A percentile compares a stretch with the other conserved stretches of the same genome.
These are phyloP conservation scores for Volucella bombylans DNA, from an alignment of 2,888 invertebrate species.

Conservation along the genomic window DNA sequence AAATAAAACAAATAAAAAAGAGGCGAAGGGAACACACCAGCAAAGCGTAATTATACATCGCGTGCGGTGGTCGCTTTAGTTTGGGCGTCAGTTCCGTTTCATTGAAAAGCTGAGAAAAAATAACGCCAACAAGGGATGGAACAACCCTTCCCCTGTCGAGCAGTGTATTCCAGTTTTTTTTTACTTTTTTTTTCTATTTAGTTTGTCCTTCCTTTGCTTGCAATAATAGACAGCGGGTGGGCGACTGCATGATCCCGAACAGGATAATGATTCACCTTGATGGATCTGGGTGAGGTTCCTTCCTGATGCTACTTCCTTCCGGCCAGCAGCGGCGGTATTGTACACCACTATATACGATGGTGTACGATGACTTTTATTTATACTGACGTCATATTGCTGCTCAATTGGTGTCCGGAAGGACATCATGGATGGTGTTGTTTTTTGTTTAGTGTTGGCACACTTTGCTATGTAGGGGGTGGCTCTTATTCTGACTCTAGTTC, in stretches of 20 bases:
- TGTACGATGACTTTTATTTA: slow-evolving; percentile 52
- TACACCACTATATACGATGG: not conserved
- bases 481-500: not conserved
- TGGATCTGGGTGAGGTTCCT: slow-evolving; percentile 70
- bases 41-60: slow-evolving; percentile 67
- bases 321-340: slow-evolving; percentile 1
- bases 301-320: slow-evolving; percentile 62
- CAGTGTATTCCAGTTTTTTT: not conserved
- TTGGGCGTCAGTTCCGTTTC: slow-evolving; percentile 72
- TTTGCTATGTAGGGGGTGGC: slow-evolving; percentile 48
- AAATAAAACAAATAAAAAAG: slow-evolving; percentile 39
- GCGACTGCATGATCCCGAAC: slow-evolving; percentile 49
- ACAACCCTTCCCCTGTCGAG: slow-evolving; percentile 58
- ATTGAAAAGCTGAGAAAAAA: slow-evolving; percentile 59
- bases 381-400: slow-evolving; percentile 62
- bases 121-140: not conserved
- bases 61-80: slow-evolving; percentile 69
- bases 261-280: slow-evolving; percentile 72
- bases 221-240: slow-evolving; percentile 52
- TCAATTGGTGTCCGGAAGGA: slow-evolving; percentile 64
- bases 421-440: slow-evolving; percentile 65
- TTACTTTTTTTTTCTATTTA: slow-evolving; percentile 25
- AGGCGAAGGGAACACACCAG: slow-evolving; percentile 16
- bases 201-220: slow-evolving; percentile 3
- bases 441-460: slow-evolving; percentile 49